These are phyloP conservation scores for Dryocosmus kuriphilus DNA, from an alignment of 2,888 invertebrate genomes.

Conservation along the genomic window DNA sequence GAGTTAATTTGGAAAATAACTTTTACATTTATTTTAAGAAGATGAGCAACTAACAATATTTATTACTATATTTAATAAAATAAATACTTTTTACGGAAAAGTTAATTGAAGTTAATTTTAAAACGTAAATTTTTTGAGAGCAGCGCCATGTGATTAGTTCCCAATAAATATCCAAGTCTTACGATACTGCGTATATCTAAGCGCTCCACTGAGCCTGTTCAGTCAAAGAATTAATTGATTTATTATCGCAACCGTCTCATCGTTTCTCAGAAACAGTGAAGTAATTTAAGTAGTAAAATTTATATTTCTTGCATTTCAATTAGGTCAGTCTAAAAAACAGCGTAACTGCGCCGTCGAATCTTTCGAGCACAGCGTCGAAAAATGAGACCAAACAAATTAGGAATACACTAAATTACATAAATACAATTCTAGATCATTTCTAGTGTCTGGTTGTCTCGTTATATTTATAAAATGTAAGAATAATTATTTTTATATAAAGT, in stretches of 20 bases:
- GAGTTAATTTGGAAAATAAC: no score
- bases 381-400: constrained; percentile 22
- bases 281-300: constrained; percentile 24
- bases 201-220: not conserved
- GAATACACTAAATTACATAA: constrained; percentile 34
- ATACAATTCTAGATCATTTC: constrained; percentile 23
- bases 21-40: no score
- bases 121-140: not conserved
- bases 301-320: constrained; percentile 25
- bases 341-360: constrained; percentile 1
- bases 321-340: constrained; percentile 31
- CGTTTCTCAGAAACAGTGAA: constrained; percentile 26
- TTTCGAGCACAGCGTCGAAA: constrained; percentile 18
- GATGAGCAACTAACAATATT: no score
- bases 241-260: constrained; percentile 11
- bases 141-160: not conserved
- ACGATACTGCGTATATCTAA: not conserved
- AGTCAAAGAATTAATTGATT: constrained; percentile 9
- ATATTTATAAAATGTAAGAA: constrained; percentile 10
- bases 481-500: constrained; percentile 19
- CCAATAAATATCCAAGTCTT: not conserved
- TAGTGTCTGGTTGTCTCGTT: constrained; percentile 20
- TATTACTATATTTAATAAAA: no score
- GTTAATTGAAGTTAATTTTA: not conserved
- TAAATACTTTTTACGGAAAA: not conserved